Percentiles rank a stretch among this genome's conserved stretches.
Conservation (phyloP, 1,140 invertebrate genomes). For the Drosophila cardini region DNA sequence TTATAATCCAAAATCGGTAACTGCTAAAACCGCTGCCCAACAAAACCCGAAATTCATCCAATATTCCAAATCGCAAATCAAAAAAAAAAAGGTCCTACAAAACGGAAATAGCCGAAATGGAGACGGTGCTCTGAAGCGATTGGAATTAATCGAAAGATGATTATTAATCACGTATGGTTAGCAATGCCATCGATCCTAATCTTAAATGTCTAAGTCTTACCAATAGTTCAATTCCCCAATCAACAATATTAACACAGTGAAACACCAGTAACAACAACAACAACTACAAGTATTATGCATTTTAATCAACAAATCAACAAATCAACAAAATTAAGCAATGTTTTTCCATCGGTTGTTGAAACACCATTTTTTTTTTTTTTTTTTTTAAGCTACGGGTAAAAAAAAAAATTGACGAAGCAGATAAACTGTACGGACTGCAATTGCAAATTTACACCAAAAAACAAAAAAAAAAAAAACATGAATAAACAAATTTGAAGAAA, state of each 20-base stretch:
- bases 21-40: conserved; percentile 24
- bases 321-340: conserved; percentile 22
- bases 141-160: conserved; percentile 1
- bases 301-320: conserved; percentile 18
- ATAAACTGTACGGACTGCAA: conserved; percentile 30
- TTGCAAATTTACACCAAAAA: conserved; percentile 45
- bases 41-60: too few relatives aligned
- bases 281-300: conserved; percentile 36
- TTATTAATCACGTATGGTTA: conserved; percentile 12
- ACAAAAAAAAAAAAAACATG: conserved; percentile 20
- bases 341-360: conserved; percentile 23
- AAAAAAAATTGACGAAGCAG: conserved; percentile 26
- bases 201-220: conserved; percentile 30
- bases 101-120: conserved; percentile 93
- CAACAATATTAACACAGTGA: conserved; percentile 10
- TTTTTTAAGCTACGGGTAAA: conserved; percentile 23
- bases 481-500: not conserved
- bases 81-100: conserved; percentile 85
- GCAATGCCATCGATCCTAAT: conserved; percentile 28
- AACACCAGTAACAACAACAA: conserved; percentile 19
- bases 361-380: conserved; percentile 12
- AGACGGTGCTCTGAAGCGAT: conserved; percentile 92
- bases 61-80: too few relatives aligned
- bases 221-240: conserved; percentile 16
- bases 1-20: not conserved